Percentiles rank a stretch among this genome's conserved stretches.
These are phyloP conservation scores for Neomonachus schauinslandi DNA, from an alignment of 2,113 vertebrate genomes.

Conservation along the genomic window DNA sequence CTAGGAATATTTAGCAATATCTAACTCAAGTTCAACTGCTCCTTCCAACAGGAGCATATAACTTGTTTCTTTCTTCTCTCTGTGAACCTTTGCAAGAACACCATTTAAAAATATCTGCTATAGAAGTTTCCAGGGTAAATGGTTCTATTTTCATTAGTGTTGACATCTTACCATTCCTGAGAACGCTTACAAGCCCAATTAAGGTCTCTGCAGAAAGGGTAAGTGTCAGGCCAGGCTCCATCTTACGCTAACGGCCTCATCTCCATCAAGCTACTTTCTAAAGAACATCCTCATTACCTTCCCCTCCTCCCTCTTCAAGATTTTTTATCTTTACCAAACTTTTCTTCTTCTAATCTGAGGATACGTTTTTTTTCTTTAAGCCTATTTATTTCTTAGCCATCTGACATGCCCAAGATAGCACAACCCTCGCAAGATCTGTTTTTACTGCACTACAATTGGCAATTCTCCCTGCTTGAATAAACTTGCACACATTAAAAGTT, in stretches of 20 bases:
- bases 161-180: conserved; percentile 49
- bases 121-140: conserved; percentile 21
- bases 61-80: conserved; percentile 43
- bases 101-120: neutral
- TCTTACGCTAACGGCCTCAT: neutral
- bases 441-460: conserved; percentile 67
- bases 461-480: conserved; percentile 65
- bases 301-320: neutral
- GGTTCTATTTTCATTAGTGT: conserved; percentile 55
- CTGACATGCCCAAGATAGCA: conserved; percentile 72
- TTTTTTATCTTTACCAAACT: conserved; percentile 23
- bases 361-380: conserved; percentile 5
- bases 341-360: conserved; percentile 42
- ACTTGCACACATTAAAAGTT: conserved; percentile 67
- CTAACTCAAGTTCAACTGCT: conserved; percentile 31
- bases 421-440: conserved; percentile 72
- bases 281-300: neutral
- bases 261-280: conserved; percentile 17
- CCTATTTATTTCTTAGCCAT: conserved; percentile 73
- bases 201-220: conserved; percentile 41
- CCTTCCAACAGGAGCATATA: conserved; percentile 4
- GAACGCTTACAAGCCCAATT: conserved; percentile 25
- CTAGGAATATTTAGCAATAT: conserved; percentile 13
- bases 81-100: conserved; percentile 52
- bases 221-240: neutral